These are phyloP conservation scores for Onchidella celtica DNA, from an alignment of 2,888 invertebrate genomes.

Conservation along the genomic window DNA sequence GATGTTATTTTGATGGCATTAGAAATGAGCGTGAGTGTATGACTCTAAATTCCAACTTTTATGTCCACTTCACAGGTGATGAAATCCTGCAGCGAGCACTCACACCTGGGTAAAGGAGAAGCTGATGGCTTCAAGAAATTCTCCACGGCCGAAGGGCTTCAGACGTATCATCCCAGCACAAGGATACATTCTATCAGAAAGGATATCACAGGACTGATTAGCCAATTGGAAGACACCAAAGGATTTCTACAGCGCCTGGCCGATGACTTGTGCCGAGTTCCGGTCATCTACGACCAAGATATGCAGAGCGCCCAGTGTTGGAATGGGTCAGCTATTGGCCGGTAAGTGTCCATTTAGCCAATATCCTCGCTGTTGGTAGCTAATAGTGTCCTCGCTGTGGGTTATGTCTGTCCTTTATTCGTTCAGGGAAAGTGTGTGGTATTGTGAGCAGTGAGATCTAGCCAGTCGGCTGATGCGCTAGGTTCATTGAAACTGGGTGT, in stretches of 20 bases:
- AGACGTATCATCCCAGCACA: constrained; percentile 25
- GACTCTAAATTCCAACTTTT: too few relatives aligned
- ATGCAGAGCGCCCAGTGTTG: constrained; percentile 77
- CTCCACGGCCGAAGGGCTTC: not conserved
- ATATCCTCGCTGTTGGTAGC: not conserved
- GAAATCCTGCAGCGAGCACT: constrained; percentile 8
- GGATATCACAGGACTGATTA: constrained; percentile 54
- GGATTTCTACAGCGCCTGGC: constrained; percentile 65
- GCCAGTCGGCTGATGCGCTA: too few relatives aligned
- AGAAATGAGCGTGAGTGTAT: too few relatives aligned
- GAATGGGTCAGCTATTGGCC: constrained; percentile 63
- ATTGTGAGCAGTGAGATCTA: too few relatives aligned
- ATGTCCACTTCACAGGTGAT: constrained; percentile 1
- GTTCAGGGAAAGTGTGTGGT: not conserved
- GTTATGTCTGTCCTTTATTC: not conserved
- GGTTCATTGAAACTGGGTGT: too few relatives aligned
- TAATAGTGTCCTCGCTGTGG: not conserved
- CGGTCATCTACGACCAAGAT: constrained; percentile 60
- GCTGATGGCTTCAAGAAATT: constrained; percentile 21
- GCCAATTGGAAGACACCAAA: constrained; percentile 58
- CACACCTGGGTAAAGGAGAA: not conserved
- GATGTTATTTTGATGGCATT: too few relatives aligned
- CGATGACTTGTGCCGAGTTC: constrained; percentile 61
- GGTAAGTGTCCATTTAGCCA: constrained; percentile 51
- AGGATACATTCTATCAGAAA: constrained; percentile 26